Base-by-base conservation (phyloP, 2,113 vertebrate genomes). In the Urocitellus parryii region DNA sequence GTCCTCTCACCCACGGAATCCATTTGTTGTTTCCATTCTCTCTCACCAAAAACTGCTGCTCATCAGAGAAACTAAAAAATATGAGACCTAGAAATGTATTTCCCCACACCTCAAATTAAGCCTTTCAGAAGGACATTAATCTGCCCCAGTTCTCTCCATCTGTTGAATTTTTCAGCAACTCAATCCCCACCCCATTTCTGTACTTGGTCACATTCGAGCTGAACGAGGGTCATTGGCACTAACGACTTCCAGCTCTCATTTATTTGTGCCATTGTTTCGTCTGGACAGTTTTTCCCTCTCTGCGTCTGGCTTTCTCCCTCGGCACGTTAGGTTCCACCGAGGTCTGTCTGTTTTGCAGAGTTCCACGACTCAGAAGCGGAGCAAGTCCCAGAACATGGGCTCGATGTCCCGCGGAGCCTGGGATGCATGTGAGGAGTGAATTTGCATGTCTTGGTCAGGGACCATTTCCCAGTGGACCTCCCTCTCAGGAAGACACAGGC, bases 381-480 rank as follows among this genome's bases (percentile, higher is more conserved):
- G 93, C 83, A 4, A 1, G 32, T 32, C 90, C 94, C 37, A 7
- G 29, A 48, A 61, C 37, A 24, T 42, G 17, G 79, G 29, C 24
- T 8, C 5, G 34, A 45, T n/a, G 37, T 27, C 94, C 95, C 3
- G 72, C 0, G 10, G 76, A 37, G 88, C 32, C 25, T 34, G 72
- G 94, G n/a, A 92, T 80, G 39, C 53, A 22, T 61, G 68, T 77
- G 12, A 65, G 83, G 39, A 29, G 29, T 61, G 89, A 45, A 58
- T 42, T 84, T 1, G 1, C 17, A 34, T 39, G 25, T 25, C 78
- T 91, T 61, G 83, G 91, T 96, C 85, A 74, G 61, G 96, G 93
- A 48, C 84, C 96, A 88, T 95, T 95, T 95, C 96, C 72, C 91
- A 5, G 72, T 48, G 83, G 74, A 25, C 81, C 13, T 92, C 82